Percentiles rank a stretch among this genome's conserved stretches.
Conservation (phyloP, 2,113 vertebrate genomes). For the Mus spicilegus region DNA sequence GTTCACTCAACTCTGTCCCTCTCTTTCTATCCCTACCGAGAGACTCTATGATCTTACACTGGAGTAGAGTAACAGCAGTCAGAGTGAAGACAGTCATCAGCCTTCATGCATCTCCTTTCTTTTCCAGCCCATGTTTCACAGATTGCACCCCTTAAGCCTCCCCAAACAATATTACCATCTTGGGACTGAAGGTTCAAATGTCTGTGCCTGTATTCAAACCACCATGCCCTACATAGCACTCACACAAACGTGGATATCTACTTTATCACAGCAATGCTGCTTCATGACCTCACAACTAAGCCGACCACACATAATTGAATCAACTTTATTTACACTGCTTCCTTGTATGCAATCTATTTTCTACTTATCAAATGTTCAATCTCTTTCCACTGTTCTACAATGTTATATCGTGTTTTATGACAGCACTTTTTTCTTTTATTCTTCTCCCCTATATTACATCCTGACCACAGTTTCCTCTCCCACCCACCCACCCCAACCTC, state of each 20-base stretch:
- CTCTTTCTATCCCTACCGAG: not conserved
- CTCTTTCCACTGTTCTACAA: not conserved
- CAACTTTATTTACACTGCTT: not conserved
- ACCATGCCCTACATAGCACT: not conserved
- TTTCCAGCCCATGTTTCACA: not conserved
- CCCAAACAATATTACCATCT: not conserved
- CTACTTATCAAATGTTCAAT: not conserved
- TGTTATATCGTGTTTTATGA: not conserved
- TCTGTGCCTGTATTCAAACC: not conserved
- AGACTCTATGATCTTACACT: not conserved
- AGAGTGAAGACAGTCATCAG: not conserved
- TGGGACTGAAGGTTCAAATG: not conserved
- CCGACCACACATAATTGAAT: not conserved
- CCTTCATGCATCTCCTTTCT: not conserved
- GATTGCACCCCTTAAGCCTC: not conserved
- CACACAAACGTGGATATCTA: not conserved
- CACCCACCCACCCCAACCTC: rapidly evolving
- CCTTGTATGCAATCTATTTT: not conserved
- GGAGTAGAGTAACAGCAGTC: not conserved
- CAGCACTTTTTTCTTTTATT: not conserved
- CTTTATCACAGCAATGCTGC: not conserved
- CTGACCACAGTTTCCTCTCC: not conserved
- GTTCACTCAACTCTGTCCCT: not conserved
- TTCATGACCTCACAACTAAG: not conserved
- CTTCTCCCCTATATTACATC: not conserved